A percentile compares a stretch with the other conserved stretches of the same genome.
Conservation (phyloP, 1,140 invertebrate species). For the Spodoptera litura region DNA sequence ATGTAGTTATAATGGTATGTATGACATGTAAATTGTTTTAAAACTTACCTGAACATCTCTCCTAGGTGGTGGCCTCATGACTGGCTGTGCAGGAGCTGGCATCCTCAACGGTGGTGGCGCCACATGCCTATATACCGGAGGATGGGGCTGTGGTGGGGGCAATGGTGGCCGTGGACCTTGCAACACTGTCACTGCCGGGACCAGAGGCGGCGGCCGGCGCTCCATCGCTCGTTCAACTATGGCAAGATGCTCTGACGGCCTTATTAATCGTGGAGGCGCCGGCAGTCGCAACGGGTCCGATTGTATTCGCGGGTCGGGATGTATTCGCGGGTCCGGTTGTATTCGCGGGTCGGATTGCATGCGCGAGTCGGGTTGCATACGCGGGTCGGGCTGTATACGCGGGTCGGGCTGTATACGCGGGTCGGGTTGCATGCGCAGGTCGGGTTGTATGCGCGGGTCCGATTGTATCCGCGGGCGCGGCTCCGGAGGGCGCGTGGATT, state of each 20-base stretch:
- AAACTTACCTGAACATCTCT: constrained; percentile 77
- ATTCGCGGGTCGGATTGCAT: constrained; percentile 1
- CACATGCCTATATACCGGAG: constrained; percentile 61
- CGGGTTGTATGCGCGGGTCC: constrained; percentile 60
- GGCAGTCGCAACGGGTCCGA: constrained; percentile 32
- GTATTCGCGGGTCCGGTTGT: constrained; percentile 61
- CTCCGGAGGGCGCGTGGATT: constrained; percentile 61
- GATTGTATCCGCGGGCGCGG: constrained; percentile 65
- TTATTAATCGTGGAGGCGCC: constrained; percentile 74
- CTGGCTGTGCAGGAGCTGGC: constrained; percentile 65
- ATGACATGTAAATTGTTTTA: not conserved
- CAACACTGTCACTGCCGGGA: constrained; percentile 69
- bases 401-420: constrained; percentile 55
- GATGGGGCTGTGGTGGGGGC: constrained; percentile 56
- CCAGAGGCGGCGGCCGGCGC: constrained; percentile 65
- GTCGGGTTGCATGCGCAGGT: constrained; percentile 50
- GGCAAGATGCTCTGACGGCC: constrained; percentile 78
- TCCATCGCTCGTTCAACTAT: constrained; percentile 72
- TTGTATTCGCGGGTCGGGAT: constrained; percentile 20
- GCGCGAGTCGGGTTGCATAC: not conserved
- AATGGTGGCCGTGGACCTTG: constrained; percentile 63
- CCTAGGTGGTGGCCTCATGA: constrained; percentile 72
- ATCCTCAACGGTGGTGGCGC: constrained; percentile 68
- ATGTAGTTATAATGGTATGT: not conserved
- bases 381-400: not conserved